These are phyloP conservation scores for Nysson spinosus DNA, from an alignment of 2,888 invertebrate genomes.

Conservation along the genomic window DNA sequence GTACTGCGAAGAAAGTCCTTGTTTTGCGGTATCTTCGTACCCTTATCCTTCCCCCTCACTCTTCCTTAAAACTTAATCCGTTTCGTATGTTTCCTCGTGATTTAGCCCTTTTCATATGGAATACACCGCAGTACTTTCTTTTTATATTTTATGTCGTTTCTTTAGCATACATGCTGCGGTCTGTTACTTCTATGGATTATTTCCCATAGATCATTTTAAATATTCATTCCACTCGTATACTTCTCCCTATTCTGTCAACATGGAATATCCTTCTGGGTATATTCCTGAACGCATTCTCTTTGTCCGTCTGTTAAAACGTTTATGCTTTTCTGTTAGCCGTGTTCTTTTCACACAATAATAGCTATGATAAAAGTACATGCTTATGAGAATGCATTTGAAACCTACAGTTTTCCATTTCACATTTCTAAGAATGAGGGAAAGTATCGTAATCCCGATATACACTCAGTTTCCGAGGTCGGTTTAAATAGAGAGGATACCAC, in stretches of 20 bases:
- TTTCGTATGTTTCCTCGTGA: constrained; percentile 23
- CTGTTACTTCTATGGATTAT: constrained; percentile 6
- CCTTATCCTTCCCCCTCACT: not conserved
- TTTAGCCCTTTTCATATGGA: constrained; percentile 6
- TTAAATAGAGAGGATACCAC: too few species aligned
- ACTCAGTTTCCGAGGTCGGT: too few species aligned
- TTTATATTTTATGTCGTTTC: constrained; percentile 31
- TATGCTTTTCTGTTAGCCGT: too few species aligned
- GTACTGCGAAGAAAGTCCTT: constrained; percentile 12
- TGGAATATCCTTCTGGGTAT: constrained; percentile 8
- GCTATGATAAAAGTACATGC: too few species aligned
- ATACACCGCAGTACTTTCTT: constrained; percentile 1
- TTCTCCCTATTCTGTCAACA: not conserved
- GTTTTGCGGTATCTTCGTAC: not conserved
- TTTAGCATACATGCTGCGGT: not conserved
- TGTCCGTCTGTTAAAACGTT: too few species aligned
- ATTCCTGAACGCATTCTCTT: not conserved
- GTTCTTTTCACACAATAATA: too few species aligned
- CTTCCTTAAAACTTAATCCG: constrained; percentile 30
- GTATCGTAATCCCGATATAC: too few species aligned
- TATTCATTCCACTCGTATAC: constrained; percentile 33
- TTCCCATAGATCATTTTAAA: constrained; percentile 45
- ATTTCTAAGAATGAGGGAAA: too few species aligned
- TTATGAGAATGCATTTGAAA: too few species aligned
- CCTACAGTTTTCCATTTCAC: too few species aligned